These are phyloP conservation scores for Nematostella vectensis DNA, from an alignment of 92 coral and sea anemone species.

Conservation along the genomic window DNA sequence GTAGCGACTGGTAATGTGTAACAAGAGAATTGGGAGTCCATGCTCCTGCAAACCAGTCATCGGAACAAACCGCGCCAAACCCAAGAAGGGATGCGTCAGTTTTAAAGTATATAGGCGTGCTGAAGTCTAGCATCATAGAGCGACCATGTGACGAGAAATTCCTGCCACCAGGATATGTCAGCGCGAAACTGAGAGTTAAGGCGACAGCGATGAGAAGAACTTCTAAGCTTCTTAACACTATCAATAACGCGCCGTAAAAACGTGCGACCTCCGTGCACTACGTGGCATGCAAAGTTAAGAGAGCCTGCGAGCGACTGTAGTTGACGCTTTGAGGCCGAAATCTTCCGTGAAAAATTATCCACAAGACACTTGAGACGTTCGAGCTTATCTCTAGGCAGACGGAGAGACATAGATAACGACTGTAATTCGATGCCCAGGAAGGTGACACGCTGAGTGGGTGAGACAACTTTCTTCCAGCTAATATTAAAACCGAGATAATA, in stretches of 20 bases:
- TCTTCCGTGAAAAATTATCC: slow-evolving; percentile 3
- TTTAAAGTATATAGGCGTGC: slow-evolving; percentile 4
- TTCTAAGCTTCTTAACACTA: slow-evolving; percentile 8
- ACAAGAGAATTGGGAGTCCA: slow-evolving; percentile 3
- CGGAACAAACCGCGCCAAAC: slow-evolving; percentile 8
- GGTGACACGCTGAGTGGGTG: not conserved
- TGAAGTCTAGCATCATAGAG: slow-evolving; percentile 16
- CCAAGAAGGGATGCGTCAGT: slow-evolving; percentile 7
- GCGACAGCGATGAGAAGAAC: slow-evolving; percentile 6
- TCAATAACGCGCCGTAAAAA: slow-evolving; percentile 8
- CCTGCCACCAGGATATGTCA: not conserved
- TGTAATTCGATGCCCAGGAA: slow-evolving; percentile 3
- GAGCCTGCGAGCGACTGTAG: too few relatives aligned
- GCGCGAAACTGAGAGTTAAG: slow-evolving; percentile 5
- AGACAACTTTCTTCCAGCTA: slow-evolving; percentile 1
- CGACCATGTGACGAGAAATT: slow-evolving; percentile 7
- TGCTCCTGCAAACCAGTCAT: slow-evolving; percentile 9
- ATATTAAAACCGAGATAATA: slow-evolving; percentile 7
- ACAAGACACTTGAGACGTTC: not conserved
- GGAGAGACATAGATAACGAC: slow-evolving; percentile 1
- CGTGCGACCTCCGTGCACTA: too few relatives aligned
- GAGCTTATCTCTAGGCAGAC: not conserved
- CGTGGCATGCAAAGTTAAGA: too few relatives aligned
- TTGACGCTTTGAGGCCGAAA: slow-evolving; percentile 11
- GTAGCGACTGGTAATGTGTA: not conserved